phyloP scores from a whole-genome alignment of 1,140 invertebrate species.

The honey bee (Apis mellifera) region DNA sequence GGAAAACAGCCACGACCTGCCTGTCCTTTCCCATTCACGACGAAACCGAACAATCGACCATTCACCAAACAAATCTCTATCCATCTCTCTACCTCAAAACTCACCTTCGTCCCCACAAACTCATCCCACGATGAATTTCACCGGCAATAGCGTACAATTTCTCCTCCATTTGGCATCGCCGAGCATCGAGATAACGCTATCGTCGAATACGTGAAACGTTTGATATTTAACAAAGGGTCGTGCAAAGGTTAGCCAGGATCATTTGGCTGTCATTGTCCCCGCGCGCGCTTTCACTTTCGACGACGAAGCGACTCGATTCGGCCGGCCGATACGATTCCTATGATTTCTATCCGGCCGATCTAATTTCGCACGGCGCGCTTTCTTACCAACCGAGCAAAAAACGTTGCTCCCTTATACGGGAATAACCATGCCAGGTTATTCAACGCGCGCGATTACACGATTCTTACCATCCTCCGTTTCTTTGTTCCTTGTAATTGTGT shows the following conservation, averaged over 20 bases:
- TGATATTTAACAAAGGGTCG: conserved; percentile 61
- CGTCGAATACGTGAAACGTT: conserved; percentile 32
- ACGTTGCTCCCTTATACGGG: neutral
- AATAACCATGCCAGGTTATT: neutral
- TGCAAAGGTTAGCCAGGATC: conserved; percentile 62
- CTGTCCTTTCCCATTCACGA: no score
- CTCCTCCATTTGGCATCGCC: no score
- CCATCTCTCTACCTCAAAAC: no score
- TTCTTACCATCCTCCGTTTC: neutral
- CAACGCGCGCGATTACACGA: neutral
- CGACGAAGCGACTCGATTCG: conserved; percentile 29
- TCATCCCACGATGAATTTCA: no score
- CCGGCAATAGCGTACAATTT: no score
- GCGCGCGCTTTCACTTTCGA: conserved; percentile 70
- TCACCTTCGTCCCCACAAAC: no score
- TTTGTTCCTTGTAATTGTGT: neutral
- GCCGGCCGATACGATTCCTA: neutral
- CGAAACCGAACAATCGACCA: no score
- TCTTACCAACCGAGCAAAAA: conserved; percentile 8
- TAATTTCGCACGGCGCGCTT: conserved; percentile 22
- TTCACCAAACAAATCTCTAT: no score
- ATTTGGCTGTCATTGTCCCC: conserved; percentile 63
- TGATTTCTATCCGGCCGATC: conserved; percentile 15
- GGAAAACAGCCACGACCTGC: no score
- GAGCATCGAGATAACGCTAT: neutral